Base-by-base conservation (phyloP, 2,113 vertebrate species). In the Asarcornis scutulata region DNA sequence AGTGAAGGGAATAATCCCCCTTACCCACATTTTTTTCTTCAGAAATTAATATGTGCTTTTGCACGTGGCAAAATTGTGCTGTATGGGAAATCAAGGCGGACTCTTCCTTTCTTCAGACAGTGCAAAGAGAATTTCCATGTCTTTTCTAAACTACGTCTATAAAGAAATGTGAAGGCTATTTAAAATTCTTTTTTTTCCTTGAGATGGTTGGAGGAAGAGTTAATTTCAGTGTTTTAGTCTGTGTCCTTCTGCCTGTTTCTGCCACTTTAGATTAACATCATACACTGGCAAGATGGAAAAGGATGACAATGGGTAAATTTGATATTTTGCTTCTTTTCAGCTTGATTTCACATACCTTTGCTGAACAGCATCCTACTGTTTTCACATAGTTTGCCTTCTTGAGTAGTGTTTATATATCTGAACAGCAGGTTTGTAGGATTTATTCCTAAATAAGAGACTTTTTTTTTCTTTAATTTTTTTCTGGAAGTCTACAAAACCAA, bases 161-260 rank as follows among this genome's bases (percentile, higher is more conserved):
- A 75, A 75, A 83, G 72, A 80, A 93, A 86, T 66, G 1, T 50
- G 44, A 93, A 90, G 21, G 53, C 80, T 87, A 53, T 17, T 71
- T 16, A 71, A 32, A 91, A 56, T 10, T 68, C 11, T 67, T 8
- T 5, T 32, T 56, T 68, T 81, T 76, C 22, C 17, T 80, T 60
- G 38, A 77, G 38, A 13, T 68, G 6, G 13, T 34, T 83, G 60
- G 38, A 52, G 40, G 31, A 66, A 55, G 18, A 73, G 29, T 88
- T 13, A 67, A 46, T 79, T 86, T 59, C 34, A 91, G 27, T 62
- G 32, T 42, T 90, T 72, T 91, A n/a, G 48, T 76, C 38, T 31
- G 32, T 67, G 69, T 89, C 53, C 78, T 92, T 89, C 81, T 59
- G 52, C 55, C 52, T 81, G 36, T 84, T 95, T 89, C 64, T 88